phyloP scores from a whole-genome alignment of 2,888 invertebrate genomes.

The Caenorhabditis drosophilae region DNA sequence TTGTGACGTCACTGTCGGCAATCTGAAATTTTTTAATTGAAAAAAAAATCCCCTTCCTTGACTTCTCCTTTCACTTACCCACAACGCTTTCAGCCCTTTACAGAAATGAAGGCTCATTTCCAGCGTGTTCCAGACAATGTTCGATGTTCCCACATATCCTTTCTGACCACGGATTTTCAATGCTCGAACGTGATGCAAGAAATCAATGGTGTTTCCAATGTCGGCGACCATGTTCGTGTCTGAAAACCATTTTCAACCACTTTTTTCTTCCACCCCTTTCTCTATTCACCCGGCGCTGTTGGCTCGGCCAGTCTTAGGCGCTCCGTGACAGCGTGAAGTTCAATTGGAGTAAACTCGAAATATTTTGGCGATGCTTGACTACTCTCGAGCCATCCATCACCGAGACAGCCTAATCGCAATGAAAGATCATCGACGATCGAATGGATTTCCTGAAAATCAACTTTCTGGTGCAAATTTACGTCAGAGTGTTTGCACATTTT shows the following conservation, averaged over 20 bases:
- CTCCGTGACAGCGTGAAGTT: constrained; percentile 88
- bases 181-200: constrained; percentile 77
- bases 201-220: constrained; percentile 88
- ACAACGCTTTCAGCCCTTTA: constrained; percentile 78
- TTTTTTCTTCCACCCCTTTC: neutral
- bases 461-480: no score
- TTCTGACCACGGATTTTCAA: constrained; percentile 74
- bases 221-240: constrained; percentile 82
- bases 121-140: constrained; percentile 82
- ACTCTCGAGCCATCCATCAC: constrained; percentile 53
- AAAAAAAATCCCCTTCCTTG: no score
- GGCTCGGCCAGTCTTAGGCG: constrained; percentile 86
- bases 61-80: no score
- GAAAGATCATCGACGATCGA: constrained; percentile 58
- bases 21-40: constrained; percentile 68
- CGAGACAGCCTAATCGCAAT: constrained; percentile 48
- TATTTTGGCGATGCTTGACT: constrained; percentile 51
- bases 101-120: constrained; percentile 84
- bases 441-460: constrained; percentile 54
- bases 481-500: no score
- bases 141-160: constrained; percentile 80
- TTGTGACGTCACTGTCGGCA: constrained; percentile 66
- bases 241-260: constrained; percentile 16
- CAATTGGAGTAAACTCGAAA: constrained; percentile 79
- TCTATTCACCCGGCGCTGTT: constrained; percentile 38